Base-by-base conservation (phyloP, 2,113 vertebrate species). In the Lates calcarifer region DNA sequence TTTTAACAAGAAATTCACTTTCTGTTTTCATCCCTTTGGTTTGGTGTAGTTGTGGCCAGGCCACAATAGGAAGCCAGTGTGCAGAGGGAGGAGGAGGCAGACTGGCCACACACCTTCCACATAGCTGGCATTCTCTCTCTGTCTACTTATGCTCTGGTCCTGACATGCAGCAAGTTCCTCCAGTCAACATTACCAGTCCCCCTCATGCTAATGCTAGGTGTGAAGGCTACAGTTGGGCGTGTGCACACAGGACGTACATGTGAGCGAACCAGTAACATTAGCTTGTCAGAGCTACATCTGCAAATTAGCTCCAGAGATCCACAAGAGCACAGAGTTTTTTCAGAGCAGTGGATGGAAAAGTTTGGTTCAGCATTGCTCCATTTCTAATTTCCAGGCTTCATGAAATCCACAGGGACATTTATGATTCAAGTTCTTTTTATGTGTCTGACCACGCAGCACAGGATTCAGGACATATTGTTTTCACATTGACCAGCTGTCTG, bases 71-170 rank as follows among this genome's bases (percentile, higher is more conserved):
- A 35, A 47, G 51, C 9, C n/a, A 5, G n/a, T 12, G 5, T 47
- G 33, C 49, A 17, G 31, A 9, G 28, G 41, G 9, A 31, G 41
- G 9, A 64, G 47, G 0, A 73, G 22, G 41, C 39, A 7, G 72
- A 28, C 75, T n/a, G 58, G 67, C 37, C 14, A 10, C 24, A 2
- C 10, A 0, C 2, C 74, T 70, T 0, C 24, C 18, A 35, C 58
- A 55, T 0, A 60, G 78, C 78, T 83, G 68, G n/a, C 82, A 56
- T 80, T 77, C 72, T 63, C 22, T 68, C 24, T 31, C 2, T 14
- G 43, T 66, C 26, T 15, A 26, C 0, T 29, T 49, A 1, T n/a
- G 29, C 11, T 31, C 24, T 41, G 18, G 1, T 57, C 26, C n/a
- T 31, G 3, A 22, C 74, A 61, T 79, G 71, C 56, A 12, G 9